phyloP scores from a whole-genome alignment of 2,888 invertebrate genomes.

The Empis stercorea region DNA sequence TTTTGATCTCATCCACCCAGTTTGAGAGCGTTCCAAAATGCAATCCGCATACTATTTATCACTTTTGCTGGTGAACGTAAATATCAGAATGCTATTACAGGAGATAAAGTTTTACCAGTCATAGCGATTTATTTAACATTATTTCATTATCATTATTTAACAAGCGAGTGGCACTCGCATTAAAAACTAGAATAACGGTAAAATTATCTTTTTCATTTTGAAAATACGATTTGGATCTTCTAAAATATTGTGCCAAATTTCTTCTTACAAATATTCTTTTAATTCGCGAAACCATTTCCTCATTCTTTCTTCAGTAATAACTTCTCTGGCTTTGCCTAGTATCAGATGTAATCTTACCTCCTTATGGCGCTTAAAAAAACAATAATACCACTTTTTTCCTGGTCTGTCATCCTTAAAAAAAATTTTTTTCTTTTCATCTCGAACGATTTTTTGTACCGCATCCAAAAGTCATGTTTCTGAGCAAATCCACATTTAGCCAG shows the following conservation, averaged over 20 bases:
- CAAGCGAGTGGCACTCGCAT: too few relatives aligned
- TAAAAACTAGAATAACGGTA: not conserved
- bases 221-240: slow-evolving; percentile 5
- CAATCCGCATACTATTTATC: not conserved
- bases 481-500: not conserved
- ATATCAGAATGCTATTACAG: not conserved
- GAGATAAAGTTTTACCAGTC: not conserved
- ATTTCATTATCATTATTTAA: too few relatives aligned
- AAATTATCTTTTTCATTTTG: slow-evolving; percentile 4
- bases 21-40: not conserved
- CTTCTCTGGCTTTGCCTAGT: not conserved
- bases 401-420: not conserved
- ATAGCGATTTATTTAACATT: too few relatives aligned
- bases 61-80: not conserved
- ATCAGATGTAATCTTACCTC: not conserved
- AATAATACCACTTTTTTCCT: slow-evolving; percentile 2
- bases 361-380: not conserved
- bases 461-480: not conserved
- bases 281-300: slow-evolving; percentile 3
- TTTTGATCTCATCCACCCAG: not conserved
- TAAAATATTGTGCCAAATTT: not conserved
- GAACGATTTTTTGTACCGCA: slow-evolving; percentile 1
- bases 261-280: not conserved
- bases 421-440: not conserved
- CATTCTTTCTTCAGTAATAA: not conserved